Conservation (phyloP, 2,888 invertebrate genomes). For the Onthophagus sagittarius region DNA sequence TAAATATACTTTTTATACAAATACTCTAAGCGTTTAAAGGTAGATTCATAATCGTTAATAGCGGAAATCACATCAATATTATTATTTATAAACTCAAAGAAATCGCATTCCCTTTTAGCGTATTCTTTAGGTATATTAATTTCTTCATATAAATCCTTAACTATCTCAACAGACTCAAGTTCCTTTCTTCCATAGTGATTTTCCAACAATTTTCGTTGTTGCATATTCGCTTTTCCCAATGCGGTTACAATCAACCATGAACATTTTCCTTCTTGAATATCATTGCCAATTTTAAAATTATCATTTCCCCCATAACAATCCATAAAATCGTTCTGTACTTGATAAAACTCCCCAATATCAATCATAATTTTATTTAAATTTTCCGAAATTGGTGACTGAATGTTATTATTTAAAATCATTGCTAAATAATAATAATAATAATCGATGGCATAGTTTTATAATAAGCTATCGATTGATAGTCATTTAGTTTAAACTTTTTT, state of each 20-base stretch:
- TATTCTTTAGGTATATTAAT: conserved; percentile 72
- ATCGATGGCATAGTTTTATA: conserved; percentile 94
- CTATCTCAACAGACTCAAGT: conserved; percentile 60
- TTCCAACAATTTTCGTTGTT: conserved; percentile 69
- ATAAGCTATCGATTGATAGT: conserved; percentile 82
- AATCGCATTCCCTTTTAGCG: conserved; percentile 77
- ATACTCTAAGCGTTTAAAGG: conserved; percentile 77
- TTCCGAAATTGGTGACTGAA: conserved; percentile 75
- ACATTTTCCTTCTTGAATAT: conserved; percentile 95
- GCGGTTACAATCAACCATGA: conserved; percentile 92
- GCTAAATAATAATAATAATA: conserved; percentile 87
- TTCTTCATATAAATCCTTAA: conserved; percentile 75
- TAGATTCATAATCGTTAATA: conserved; percentile 74
- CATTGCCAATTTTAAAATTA: conserved; percentile 82
- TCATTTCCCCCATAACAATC: conserved; percentile 87
- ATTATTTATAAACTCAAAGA: conserved; percentile 73
- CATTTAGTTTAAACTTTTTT: conserved; percentile 75
- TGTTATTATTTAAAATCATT: conserved; percentile 76
- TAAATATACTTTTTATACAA: conserved; percentile 65
- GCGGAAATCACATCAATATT: conserved; percentile 82
- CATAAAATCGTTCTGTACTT: conserved; percentile 90
- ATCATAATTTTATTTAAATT: conserved; percentile 82
- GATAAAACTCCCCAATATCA: conserved; percentile 93
- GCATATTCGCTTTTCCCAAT: conserved; percentile 68
- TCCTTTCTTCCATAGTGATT: conserved; percentile 73